Evolutionary conservation across 2,113 vertebrate species (phyloP).

Genomic region (Cepphus grylle): DNA sequence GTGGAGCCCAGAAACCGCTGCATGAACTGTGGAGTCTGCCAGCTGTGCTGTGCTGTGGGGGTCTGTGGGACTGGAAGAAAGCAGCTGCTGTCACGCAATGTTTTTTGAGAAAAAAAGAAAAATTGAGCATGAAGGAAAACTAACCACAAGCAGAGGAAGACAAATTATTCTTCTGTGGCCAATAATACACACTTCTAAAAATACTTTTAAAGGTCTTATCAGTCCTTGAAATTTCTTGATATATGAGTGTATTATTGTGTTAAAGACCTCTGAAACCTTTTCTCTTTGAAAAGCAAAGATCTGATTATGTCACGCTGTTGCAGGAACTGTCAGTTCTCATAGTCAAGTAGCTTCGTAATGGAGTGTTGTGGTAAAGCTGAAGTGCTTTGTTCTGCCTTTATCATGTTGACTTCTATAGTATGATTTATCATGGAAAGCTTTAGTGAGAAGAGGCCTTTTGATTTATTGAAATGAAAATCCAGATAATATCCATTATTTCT

Average conservation of each 20-base stretch:
- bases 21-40: background rate
- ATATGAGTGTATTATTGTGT: background rate
- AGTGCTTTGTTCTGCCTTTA: background rate
- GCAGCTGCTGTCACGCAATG: background rate
- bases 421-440: background rate
- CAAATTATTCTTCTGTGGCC: background rate
- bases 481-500: background rate
- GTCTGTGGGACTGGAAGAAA: background rate
- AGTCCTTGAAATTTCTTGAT: constrained; percentile 24
- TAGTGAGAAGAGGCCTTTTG: background rate
- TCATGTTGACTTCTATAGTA: background rate
- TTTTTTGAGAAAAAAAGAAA: background rate
- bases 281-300: background rate
- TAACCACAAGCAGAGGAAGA: constrained; percentile 1
- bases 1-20: background rate
- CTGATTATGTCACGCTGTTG: background rate
- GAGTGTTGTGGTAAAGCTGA: background rate
- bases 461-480: background rate
- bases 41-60: background rate
- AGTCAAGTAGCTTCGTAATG: background rate
- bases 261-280: background rate
- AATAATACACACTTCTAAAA: constrained; percentile 32
- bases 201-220: constrained; percentile 1
- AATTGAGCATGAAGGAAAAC: background rate
- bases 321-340: background rate